Conservation (phyloP, 2,113 vertebrate species). For the Cyphomyrus plagiostoma region DNA sequence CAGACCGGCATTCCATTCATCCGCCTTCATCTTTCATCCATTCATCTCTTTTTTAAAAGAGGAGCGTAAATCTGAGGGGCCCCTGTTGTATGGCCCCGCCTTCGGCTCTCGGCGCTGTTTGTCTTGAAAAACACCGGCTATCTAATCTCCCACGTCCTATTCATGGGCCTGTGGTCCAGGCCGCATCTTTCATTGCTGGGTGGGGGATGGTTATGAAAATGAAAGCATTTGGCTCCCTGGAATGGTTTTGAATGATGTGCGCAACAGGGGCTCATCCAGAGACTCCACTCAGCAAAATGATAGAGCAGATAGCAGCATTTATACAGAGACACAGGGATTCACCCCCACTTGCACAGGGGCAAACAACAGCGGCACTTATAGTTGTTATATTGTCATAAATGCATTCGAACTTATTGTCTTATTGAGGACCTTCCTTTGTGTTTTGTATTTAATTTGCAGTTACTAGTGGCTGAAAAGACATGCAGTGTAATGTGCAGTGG, state of each 20-base stretch:
- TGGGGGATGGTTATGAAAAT: neutral
- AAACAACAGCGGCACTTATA: neutral
- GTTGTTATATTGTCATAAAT: neutral
- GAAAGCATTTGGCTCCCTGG: neutral
- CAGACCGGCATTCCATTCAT: neutral
- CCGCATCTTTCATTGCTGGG: neutral
- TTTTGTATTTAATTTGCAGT: neutral
- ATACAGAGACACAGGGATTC: neutral
- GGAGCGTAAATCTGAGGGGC: neutral
- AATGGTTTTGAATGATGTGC: neutral
- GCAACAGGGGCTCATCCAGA: neutral
- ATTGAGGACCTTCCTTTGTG: neutral
- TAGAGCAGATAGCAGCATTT: neutral
- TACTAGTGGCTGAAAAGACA: neutral
- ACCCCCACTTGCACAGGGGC: neutral
- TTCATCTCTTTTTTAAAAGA: neutral
- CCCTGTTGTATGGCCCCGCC: neutral
- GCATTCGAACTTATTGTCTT: neutral
- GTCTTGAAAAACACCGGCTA: conserved; percentile 9
- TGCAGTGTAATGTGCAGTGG: neutral
- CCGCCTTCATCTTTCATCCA: neutral
- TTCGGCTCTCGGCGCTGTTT: neutral
- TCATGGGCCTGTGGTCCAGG: neutral
- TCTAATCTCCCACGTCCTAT: conserved; percentile 13
- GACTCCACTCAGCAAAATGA: neutral